Evolutionary conservation across 1,140 invertebrate genomes (phyloP).

Genomic region (Dendroctonus ponderosae): DNA sequence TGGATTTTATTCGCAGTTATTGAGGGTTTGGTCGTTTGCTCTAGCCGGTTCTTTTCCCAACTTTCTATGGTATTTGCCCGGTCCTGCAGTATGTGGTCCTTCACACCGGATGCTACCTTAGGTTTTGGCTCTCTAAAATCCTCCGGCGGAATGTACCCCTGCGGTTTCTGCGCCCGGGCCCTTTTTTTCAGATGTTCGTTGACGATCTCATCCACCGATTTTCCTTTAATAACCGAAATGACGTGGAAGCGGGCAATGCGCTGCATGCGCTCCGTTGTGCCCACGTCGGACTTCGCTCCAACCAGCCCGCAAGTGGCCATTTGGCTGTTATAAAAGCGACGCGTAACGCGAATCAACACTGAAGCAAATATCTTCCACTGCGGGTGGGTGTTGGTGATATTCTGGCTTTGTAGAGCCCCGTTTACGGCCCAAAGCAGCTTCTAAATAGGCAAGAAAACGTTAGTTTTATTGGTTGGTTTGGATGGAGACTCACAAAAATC

Average conservation of each 20-base stretch:
- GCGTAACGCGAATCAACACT: slow-evolving; percentile 55
- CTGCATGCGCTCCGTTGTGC: slow-evolving; percentile 58
- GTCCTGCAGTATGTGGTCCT: slow-evolving; percentile 35
- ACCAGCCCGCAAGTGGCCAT: slow-evolving; percentile 35
- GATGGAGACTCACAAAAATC: not conserved
- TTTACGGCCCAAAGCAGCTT: slow-evolving; percentile 71
- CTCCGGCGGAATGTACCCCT: slow-evolving; percentile 43
- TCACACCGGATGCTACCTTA: slow-evolving; percentile 13
- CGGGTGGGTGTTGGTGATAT: slow-evolving; percentile 62
- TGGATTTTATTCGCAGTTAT: slow-evolving; percentile 41
- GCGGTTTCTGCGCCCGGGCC: slow-evolving; percentile 40
- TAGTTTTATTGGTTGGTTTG: no score
- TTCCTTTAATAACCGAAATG: slow-evolving; percentile 60
- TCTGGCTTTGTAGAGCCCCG: slow-evolving; percentile 61
- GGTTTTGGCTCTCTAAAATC: slow-evolving; percentile 25
- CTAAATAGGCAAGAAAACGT: slow-evolving; percentile 49
- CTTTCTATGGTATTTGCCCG: slow-evolving; percentile 33
- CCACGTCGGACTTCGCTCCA: slow-evolving; percentile 52
- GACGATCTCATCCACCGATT: slow-evolving; percentile 58
- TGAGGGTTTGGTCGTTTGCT: slow-evolving; percentile 12
- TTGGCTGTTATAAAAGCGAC: slow-evolving; percentile 50
- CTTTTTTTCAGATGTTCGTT: slow-evolving; percentile 48
- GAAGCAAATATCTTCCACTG: slow-evolving; percentile 64
- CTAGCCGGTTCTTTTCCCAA: slow-evolving; percentile 26
- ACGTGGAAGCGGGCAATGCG: slow-evolving; percentile 63